These are phyloP conservation scores for Corythaixoides concolor DNA, from an alignment of 2,113 vertebrate species.

Conservation along the genomic window DNA sequence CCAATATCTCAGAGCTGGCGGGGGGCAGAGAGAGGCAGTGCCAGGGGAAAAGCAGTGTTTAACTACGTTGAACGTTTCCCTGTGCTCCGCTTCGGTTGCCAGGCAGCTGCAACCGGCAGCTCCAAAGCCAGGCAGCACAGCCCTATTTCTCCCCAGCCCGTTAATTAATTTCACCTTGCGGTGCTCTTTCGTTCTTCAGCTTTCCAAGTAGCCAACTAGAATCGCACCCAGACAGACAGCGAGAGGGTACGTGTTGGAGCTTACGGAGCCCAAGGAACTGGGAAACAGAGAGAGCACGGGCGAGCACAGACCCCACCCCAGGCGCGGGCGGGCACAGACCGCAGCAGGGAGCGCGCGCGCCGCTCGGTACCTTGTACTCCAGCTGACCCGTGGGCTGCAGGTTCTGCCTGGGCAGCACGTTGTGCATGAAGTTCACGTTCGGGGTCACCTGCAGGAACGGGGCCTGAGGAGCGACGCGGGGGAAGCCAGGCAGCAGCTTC, in stretches of 20 bases:
- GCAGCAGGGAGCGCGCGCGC: background rate
- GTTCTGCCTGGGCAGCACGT: conserved; percentile 88
- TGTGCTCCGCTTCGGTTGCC: background rate
- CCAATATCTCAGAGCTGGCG: rapidly evolving
- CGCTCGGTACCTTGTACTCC: conserved; percentile 91
- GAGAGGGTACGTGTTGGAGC: background rate
- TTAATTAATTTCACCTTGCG: background rate
- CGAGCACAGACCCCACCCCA: background rate
- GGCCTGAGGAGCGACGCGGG: conserved; percentile 85
- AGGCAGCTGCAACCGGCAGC: background rate
- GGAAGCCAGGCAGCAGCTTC: conserved; percentile 90
- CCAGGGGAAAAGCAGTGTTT: rapidly evolving
- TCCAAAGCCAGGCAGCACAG: background rate
- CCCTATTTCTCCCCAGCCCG: background rate
- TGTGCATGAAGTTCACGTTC: conserved; percentile 87
- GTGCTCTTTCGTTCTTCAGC: background rate
- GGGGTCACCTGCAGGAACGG: conserved; percentile 87
- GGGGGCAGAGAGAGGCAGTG: rapidly evolving
- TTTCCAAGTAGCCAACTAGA: background rate
- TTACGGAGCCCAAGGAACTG: background rate
- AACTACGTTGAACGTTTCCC: background rate
- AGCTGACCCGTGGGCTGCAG: conserved; percentile 92
- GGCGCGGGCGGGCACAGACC: background rate
- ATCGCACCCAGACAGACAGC: background rate
- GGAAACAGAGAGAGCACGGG: background rate